These are phyloP conservation scores for Dryadula phaetusa DNA, from an alignment of 2,888 invertebrate species.

Conservation along the genomic window DNA sequence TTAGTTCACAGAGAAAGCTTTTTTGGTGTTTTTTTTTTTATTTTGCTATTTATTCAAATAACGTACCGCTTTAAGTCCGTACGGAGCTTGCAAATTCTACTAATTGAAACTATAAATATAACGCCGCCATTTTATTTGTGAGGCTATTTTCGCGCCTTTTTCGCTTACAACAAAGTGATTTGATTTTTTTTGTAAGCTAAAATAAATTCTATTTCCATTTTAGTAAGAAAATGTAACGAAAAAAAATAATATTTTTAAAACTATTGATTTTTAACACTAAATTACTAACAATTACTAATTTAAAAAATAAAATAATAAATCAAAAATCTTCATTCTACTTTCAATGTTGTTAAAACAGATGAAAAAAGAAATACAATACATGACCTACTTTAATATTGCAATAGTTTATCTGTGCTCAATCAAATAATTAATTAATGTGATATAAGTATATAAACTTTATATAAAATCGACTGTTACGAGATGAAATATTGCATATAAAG, in stretches of 20 bases:
- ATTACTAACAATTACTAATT: too few species aligned
- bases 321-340: too few species aligned
- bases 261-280: too few species aligned
- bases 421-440: too few species aligned
- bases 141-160: slow-evolving; percentile 60
- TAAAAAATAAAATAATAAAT: too few species aligned
- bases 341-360: too few species aligned
- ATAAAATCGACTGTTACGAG: background rate
- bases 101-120: slow-evolving; percentile 83
- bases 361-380: too few species aligned
- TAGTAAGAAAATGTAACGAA: too few species aligned
- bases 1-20: background rate
- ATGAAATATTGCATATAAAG: slow-evolving; percentile 36
- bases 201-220: too few species aligned
- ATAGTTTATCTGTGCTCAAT: too few species aligned
- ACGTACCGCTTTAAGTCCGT: slow-evolving; percentile 47
- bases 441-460: background rate
- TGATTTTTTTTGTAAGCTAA: slow-evolving; percentile 42
- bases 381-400: too few species aligned
- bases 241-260: too few species aligned
- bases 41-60: slow-evolving; percentile 48
- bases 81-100: slow-evolving; percentile 67
- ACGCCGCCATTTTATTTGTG: slow-evolving; percentile 64
- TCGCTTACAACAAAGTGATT: slow-evolving; percentile 44
- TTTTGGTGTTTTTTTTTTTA: slow-evolving; percentile 31